Percentiles rank a stretch among this genome's conserved stretches.
Conservation (phyloP, 1,140 invertebrate species). For the Olivierus martensii region DNA sequence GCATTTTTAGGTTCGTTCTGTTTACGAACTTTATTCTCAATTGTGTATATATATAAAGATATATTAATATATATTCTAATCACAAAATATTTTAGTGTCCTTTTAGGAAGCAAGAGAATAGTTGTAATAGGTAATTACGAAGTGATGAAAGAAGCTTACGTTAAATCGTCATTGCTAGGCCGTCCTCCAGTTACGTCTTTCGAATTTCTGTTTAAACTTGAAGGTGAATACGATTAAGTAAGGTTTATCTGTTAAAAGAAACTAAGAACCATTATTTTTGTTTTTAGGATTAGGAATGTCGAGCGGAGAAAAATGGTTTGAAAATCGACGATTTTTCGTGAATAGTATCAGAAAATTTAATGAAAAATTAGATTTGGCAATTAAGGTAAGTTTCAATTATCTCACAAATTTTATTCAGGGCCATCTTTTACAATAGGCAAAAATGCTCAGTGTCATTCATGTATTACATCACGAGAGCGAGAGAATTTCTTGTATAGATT, state of each 20-base stretch:
- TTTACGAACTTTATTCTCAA: not conserved
- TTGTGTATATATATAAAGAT: not conserved
- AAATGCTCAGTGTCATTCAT: too few species aligned
- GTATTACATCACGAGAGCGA: too few species aligned
- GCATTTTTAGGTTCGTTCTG: conserved; percentile 8
- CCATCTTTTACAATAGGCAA: too few species aligned
- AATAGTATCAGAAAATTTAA: not conserved
- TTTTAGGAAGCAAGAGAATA: conserved; percentile 5
- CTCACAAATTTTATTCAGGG: not conserved
- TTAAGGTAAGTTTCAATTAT: not conserved
- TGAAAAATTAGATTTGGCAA: not conserved
- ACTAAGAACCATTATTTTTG: not conserved
- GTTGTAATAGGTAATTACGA: conserved; percentile 14
- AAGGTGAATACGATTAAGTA: not conserved
- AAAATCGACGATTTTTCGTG: not conserved
- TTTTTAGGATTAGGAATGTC: not conserved
- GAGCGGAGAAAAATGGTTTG: not conserved
- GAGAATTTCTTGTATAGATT: too few species aligned
- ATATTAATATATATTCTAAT: not conserved
- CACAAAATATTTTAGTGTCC: conserved; percentile 4
- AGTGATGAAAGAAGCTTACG: conserved; percentile 15
- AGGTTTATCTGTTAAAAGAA: not conserved
- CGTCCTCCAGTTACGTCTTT: not conserved
- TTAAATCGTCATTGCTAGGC: conserved; percentile 9
- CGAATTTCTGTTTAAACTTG: conserved; percentile 5